These are phyloP conservation scores for Semnornis frantzii DNA, from an alignment of 2,113 vertebrate genomes.

Conservation along the genomic window DNA sequence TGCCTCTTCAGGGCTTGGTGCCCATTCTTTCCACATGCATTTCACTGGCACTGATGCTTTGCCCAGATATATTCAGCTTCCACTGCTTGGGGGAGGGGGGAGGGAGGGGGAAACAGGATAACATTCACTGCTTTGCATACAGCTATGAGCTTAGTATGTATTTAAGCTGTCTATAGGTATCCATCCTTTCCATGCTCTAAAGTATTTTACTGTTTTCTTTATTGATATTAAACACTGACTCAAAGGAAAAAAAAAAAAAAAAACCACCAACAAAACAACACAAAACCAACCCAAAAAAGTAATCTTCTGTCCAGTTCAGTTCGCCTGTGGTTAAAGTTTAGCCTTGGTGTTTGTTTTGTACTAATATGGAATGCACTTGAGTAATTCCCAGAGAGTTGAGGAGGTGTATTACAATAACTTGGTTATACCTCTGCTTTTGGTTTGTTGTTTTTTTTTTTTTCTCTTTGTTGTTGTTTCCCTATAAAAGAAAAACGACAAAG, in stretches of 20 bases:
- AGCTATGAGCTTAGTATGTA: slow-evolving; percentile 14
- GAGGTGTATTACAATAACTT: slow-evolving; percentile 64
- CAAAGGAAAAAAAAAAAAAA: neutral
- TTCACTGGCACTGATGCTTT: slow-evolving; percentile 26
- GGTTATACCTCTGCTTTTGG: slow-evolving; percentile 76
- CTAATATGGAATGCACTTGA: slow-evolving; percentile 81
- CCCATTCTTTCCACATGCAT: neutral
- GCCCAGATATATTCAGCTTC: slow-evolving; percentile 50
- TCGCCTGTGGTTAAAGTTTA: slow-evolving; percentile 48
- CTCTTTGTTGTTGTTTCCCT: no score
- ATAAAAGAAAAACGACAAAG: neutral
- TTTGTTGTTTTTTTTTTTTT: neutral
- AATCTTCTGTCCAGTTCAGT: neutral
- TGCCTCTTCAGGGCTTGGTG: neutral
- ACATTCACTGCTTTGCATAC: slow-evolving; percentile 31
- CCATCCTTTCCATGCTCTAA: slow-evolving; percentile 2
- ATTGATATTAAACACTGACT: neutral
- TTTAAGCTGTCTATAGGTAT: slow-evolving; percentile 42
- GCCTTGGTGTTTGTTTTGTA: slow-evolving; percentile 72
- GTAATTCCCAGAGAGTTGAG: slow-evolving; percentile 72
- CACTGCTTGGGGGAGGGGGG: slow-evolving; percentile 15
- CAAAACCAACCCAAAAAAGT: neutral
- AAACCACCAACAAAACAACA: neutral
- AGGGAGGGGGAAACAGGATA: neutral
- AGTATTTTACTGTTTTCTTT: slow-evolving; percentile 33